Evolutionary conservation across 2,797 vertebrate species (phyloP), one percentile per base, ranked within the genome.

Genomic region (Gadopsis marmoratus): DNA sequence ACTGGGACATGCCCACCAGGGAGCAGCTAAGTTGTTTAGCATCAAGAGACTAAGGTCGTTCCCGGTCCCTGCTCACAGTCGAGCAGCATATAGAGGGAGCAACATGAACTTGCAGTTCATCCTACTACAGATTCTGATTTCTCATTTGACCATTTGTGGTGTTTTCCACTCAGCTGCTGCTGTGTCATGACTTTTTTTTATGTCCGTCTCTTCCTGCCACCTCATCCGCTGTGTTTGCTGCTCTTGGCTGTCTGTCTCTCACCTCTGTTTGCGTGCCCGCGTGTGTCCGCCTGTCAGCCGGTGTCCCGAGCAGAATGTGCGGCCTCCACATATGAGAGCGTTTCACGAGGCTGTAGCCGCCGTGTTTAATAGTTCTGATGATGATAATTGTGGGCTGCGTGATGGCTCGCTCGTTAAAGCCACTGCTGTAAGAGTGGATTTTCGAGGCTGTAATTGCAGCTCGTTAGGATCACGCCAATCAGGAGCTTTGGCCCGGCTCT

Each of bases 391-490:
- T 91, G 92, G 92, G 87, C 88, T 91, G 86, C 58, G 89, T 86
- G 92, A 95, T 91, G 92, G 92, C 87, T 90, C 66, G 84, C 92
- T 95, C 79, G 89, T 95, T 95, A 95, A 93, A 92, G 83, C 81
- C 81, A 37, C 89, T 87, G 91, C 90, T 91, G 91, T 84, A 87
- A 88, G 86, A 89, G 84, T 84, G 87, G 77, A 90, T n/a, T 93
- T 93, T 92, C 85, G 85, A 88, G 86, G 61, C 87, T 87, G 90
- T 95, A 95, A 95, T 95, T 94, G 91, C 73, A 88, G 86, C 93
- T 95, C 71, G 88, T 95, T 95, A 94, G 90, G 81, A 87, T 88
- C 84, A 93, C 89, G 92, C 90, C 94, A 94, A 92, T 95, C 93
- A 92, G 90, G 79, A 86, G 79, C 90, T 84, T 91, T 86, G 79